Evolutionary conservation across 2,888 invertebrate genomes (phyloP).

Genomic region (Drosophila macrospina): DNA sequence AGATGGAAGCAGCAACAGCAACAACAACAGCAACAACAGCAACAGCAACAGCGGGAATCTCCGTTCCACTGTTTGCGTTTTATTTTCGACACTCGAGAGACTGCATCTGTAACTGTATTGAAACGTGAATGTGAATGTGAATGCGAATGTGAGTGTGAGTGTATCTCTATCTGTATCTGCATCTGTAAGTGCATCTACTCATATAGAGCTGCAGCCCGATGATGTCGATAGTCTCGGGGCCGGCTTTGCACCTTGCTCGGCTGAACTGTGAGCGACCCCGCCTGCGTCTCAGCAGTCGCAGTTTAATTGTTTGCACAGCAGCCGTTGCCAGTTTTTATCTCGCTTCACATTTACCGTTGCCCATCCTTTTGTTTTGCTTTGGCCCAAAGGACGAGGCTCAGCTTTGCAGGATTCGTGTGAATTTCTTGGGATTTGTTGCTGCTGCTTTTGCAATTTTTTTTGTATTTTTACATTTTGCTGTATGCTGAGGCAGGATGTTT

Average conservation of each 20-base stretch:
- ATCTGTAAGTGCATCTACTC: conserved; percentile 29
- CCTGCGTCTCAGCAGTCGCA: conserved; percentile 24
- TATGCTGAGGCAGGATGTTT: conserved; percentile 51
- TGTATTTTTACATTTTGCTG: conserved; percentile 30
- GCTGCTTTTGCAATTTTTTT: conserved; percentile 50
- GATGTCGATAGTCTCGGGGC: conserved; percentile 21
- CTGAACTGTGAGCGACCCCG: conserved; percentile 24
- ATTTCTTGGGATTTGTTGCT: conserved; percentile 55
- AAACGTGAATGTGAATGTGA: conserved; percentile 24
- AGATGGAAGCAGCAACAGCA: not conserved
- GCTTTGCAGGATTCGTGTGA: conserved; percentile 57
- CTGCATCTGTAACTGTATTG: conserved; percentile 23
- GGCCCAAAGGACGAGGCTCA: conserved; percentile 33
- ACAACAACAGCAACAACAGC: conserved; percentile 32
- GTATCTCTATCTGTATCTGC: conserved; percentile 41
- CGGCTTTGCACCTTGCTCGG: conserved; percentile 65
- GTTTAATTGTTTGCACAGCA: conserved; percentile 78
- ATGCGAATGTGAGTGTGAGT: conserved; percentile 20
- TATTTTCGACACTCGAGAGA: conserved; percentile 68
- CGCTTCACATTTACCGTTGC: conserved; percentile 58
- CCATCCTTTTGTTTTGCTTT: conserved; percentile 54
- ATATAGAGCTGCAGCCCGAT: conserved; percentile 22
- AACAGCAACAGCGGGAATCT: conserved; percentile 43
- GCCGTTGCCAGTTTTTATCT: conserved; percentile 58
- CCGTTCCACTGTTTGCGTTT: conserved; percentile 44